phyloP scores from a whole-genome alignment of 35 echinoderm and acorn worm species.

The Apostichopus californicus region DNA sequence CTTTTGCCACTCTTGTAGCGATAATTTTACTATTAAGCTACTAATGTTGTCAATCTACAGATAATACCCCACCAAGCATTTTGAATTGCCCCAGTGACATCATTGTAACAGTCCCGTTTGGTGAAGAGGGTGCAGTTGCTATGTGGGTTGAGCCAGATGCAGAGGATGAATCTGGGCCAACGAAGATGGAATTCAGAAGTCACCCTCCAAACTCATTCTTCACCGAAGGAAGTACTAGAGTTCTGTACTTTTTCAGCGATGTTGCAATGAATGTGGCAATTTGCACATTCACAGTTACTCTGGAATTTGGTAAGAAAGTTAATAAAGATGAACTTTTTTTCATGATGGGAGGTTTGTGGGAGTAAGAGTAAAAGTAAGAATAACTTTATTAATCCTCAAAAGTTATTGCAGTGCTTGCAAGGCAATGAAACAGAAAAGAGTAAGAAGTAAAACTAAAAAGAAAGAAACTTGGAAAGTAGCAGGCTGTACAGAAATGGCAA shows the following conservation, averaged over 20 bases:
- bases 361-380: not conserved
- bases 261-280: not conserved
- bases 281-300: not conserved
- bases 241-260: not conserved
- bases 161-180: not conserved
- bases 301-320: not conserved
- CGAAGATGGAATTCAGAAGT: not conserved
- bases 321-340: not conserved
- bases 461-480: too few species aligned
- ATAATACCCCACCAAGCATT: not conserved
- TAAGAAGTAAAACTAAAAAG: too few species aligned
- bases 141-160: not conserved
- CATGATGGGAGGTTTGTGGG: not conserved
- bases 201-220: not conserved
- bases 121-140: not conserved
- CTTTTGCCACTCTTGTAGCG: too few species aligned
- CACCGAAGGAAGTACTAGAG: not conserved
- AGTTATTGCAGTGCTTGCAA: too few species aligned
- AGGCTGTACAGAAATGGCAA: too few species aligned
- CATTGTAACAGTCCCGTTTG: not conserved
- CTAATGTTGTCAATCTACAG: not conserved
- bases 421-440: too few species aligned
- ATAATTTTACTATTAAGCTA: too few species aligned
- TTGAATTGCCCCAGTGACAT: slow-evolving; percentile 23
- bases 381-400: too few species aligned